phyloP scores from a whole-genome alignment of 2,113 vertebrate species.

The Hiodon alosoides region DNA sequence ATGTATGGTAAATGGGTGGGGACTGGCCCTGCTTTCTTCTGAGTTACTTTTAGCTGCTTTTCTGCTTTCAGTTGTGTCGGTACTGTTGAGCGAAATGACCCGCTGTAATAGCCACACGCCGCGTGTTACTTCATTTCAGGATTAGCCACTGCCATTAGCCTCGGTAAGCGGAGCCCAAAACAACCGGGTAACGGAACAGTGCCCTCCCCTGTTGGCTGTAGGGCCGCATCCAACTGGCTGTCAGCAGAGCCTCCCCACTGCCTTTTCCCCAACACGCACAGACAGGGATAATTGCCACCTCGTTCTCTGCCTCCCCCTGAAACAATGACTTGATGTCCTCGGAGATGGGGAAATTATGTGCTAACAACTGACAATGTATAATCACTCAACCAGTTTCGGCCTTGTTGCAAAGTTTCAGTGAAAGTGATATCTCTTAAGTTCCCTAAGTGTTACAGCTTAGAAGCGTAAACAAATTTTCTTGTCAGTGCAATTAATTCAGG shows the following conservation, averaged over 20 bases:
- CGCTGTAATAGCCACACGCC: neutral
- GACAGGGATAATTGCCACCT: constrained; percentile 45
- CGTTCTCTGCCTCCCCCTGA: constrained; percentile 48
- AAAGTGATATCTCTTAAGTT: constrained; percentile 26
- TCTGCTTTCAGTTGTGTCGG: neutral
- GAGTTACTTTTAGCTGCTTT: constrained; percentile 14
- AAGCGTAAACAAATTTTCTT: constrained; percentile 4
- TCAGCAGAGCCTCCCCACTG: constrained; percentile 28
- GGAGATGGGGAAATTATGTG: constrained; percentile 58
- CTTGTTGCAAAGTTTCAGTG: constrained; percentile 32
- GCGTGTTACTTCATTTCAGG: neutral
- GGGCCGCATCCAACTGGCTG: constrained; percentile 30
- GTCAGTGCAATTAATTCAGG: neutral
- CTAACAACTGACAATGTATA: constrained; percentile 62
- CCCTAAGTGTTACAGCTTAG: constrained; percentile 24
- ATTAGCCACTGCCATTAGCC: neutral
- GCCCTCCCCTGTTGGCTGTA: constrained; percentile 25
- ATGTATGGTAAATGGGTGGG: neutral
- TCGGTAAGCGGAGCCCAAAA: neutral
- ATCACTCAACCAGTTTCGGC: constrained; percentile 50
- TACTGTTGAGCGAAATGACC: neutral
- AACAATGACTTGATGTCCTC: constrained; percentile 62
- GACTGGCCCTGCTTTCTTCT: constrained; percentile 8
- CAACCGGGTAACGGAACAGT: constrained; percentile 9
- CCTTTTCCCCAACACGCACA: constrained; percentile 22